These are phyloP conservation scores for Aphaenogaster floridana DNA, from an alignment of 1,140 invertebrate genomes.

Conservation along the genomic window DNA sequence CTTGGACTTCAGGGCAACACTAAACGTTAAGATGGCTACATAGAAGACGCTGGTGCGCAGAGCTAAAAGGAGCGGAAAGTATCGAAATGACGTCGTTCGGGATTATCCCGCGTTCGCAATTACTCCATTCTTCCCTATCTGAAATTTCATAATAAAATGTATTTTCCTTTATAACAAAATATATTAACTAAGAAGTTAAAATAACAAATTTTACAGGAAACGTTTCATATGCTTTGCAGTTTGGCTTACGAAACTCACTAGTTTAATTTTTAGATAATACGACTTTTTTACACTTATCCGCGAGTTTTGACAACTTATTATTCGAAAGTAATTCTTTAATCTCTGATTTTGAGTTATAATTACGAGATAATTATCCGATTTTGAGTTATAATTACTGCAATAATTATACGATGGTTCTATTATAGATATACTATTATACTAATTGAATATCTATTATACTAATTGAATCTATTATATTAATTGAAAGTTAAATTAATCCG, in stretches of 20 bases:
- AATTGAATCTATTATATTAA: not conserved
- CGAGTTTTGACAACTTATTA: not conserved
- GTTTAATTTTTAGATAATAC: not conserved
- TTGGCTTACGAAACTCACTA: not conserved
- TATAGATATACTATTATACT: too few species aligned
- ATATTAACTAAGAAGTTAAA: not conserved
- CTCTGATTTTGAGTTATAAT: not conserved
- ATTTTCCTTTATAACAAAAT: not conserved
- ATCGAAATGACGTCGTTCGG: too few species aligned
- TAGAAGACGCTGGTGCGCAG: too few species aligned
- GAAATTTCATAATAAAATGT: not conserved
- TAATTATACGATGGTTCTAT: not conserved
- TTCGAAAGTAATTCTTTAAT: conserved; percentile 10
- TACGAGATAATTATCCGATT: not conserved
- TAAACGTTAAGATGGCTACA: too few species aligned
- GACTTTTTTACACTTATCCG: not conserved
- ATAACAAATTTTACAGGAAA: conserved; percentile 11
- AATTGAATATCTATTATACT: too few species aligned
- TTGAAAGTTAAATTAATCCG: conserved; percentile 20
- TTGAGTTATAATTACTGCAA: not conserved
- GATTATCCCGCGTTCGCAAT: too few species aligned
- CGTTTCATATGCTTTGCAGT: not conserved
- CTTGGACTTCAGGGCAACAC: too few species aligned
- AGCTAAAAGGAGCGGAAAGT: too few species aligned
- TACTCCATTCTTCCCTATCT: not conserved